Evolutionary conservation across 2,888 invertebrate genomes (phyloP).

Genomic region (Pegoplata infirma): DNA sequence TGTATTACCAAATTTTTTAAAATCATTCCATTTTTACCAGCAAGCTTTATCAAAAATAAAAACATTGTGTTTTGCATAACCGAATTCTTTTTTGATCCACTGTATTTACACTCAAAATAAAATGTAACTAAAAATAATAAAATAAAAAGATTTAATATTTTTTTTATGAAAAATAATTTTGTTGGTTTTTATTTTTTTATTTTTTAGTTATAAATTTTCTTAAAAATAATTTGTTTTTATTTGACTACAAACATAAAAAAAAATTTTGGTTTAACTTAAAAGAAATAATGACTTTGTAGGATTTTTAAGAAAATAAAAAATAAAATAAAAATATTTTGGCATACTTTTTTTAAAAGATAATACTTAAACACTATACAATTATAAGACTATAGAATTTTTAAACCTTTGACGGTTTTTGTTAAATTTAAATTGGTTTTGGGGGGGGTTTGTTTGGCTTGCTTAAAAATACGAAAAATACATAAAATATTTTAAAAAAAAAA

Average conservation of each 20-base stretch:
- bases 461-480: constrained; percentile 13
- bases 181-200: not conserved
- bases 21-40: no score
- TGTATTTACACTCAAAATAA: no score
- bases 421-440: constrained; percentile 45
- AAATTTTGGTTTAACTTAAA: not conserved
- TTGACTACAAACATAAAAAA: constrained; percentile 1
- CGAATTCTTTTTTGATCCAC: no score
- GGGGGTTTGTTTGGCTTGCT: constrained; percentile 41
- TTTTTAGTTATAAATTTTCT: not conserved
- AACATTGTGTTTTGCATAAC: no score
- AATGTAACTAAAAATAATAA: not conserved
- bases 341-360: constrained; percentile 9
- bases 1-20: no score
- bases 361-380: constrained; percentile 46
- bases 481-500: no score
- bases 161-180: not conserved
- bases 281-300: not conserved
- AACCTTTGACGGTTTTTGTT: constrained; percentile 72
- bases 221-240: constrained; percentile 1
- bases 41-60: no score
- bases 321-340: constrained; percentile 7
- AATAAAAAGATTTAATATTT: not conserved
- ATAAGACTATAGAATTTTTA: constrained; percentile 66
- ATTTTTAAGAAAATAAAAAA: constrained; percentile 1